Percentiles rank a stretch among this genome's conserved stretches.
Conservation (phyloP, 2,797 vertebrate genomes). For the Phataginus tricuspis region DNA sequence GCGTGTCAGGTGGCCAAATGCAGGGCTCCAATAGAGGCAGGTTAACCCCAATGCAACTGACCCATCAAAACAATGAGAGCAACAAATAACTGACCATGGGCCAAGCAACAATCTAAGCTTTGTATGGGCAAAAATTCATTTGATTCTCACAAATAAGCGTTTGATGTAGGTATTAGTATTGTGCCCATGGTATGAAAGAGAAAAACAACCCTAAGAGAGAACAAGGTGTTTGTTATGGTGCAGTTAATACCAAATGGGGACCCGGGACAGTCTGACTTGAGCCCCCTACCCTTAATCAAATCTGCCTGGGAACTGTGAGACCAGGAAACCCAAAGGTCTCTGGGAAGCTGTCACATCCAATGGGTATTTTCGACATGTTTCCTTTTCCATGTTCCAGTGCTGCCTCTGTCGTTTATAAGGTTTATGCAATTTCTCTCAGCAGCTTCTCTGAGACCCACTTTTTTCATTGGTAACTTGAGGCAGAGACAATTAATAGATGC, state of each 20-base stretch:
- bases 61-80: accelerated
- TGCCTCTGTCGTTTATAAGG: not conserved
- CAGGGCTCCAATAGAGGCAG: not conserved
- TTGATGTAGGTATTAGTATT: not conserved
- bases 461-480: not conserved
- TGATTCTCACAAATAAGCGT: not conserved
- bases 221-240: not conserved
- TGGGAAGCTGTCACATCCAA: not conserved
- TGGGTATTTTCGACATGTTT: not conserved
- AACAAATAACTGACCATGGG: not conserved
- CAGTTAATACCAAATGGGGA: not conserved
- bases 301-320: not conserved
- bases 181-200: not conserved
- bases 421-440: not conserved
- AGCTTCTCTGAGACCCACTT: not conserved
- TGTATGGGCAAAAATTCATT: not conserved
- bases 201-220: not conserved
- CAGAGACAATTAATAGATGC: not conserved
- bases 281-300: not conserved
- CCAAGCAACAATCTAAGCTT: not conserved
- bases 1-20: not conserved
- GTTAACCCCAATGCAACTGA: not conserved
- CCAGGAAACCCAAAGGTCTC: not conserved
- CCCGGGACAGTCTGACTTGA: accelerated
- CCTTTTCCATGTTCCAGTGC: not conserved